Evolutionary conservation across 2,113 vertebrate species (phyloP).

Genomic region (Perognathus longimembris): DNA sequence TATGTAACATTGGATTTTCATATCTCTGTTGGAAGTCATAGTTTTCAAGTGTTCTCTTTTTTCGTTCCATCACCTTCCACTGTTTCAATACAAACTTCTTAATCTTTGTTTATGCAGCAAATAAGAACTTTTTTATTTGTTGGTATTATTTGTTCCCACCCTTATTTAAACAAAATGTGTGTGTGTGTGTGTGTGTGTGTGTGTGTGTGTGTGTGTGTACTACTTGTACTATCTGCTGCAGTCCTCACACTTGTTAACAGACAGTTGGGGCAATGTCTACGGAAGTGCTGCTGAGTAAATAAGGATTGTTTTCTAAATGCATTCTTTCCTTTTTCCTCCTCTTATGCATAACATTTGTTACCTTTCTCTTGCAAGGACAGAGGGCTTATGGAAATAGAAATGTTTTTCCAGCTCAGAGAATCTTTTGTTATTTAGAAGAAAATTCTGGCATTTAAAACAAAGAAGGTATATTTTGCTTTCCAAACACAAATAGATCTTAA

Average conservation of each 20-base stretch:
- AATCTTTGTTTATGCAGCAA: background rate
- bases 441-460: constrained; percentile 36
- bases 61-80: background rate
- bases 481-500: constrained; percentile 28
- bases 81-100: background rate
- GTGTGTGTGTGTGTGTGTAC: too few relatives aligned
- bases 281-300: background rate
- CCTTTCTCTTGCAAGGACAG: background rate
- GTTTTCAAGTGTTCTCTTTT: background rate
- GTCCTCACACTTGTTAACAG: background rate
- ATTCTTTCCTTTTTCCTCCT: background rate
- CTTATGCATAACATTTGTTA: background rate
- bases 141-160: too few relatives aligned
- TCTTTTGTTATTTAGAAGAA: background rate
- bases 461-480: constrained; percentile 18
- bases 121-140: too few relatives aligned
- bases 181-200: too few relatives aligned
- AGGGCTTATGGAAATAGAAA: background rate
- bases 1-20: background rate
- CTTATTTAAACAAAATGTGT: too few relatives aligned
- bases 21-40: background rate
- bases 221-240: background rate
- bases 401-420: background rate
- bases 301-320: background rate
- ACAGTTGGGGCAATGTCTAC: background rate